Evolutionary conservation across 2,797 vertebrate genomes (phyloP).

Genomic region (Pangasius djambal): DNA sequence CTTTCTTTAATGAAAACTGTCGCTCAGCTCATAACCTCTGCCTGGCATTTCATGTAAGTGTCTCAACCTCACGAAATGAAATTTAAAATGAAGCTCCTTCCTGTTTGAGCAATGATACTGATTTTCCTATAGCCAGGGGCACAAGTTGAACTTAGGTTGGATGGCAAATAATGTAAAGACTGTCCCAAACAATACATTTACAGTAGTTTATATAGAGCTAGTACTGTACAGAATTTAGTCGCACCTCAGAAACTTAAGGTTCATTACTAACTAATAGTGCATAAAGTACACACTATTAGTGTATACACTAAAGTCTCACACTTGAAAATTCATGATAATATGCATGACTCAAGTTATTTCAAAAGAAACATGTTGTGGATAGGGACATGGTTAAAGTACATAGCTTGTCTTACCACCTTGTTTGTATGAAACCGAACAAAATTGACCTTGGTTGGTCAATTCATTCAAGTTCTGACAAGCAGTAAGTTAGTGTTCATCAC

Average conservation of each 20-base stretch:
- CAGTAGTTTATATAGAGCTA: not conserved
- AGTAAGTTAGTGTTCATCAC: not conserved
- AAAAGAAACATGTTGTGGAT: not conserved
- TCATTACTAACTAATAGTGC: not conserved
- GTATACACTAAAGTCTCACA: not conserved
- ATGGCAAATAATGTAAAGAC: not conserved
- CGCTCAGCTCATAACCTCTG: conserved; percentile 1
- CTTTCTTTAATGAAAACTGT: conserved; percentile 17
- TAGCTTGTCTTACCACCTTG: not conserved
- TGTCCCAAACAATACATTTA: not conserved
- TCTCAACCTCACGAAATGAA: not conserved
- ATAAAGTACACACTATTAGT: not conserved
- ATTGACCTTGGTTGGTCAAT: not conserved
- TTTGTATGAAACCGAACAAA: not conserved
- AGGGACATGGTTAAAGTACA: not conserved
- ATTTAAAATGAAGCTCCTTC: conserved; percentile 1
- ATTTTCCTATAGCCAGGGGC: not conserved
- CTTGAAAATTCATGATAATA: not conserved
- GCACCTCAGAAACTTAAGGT: not conserved
- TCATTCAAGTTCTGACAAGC: not conserved
- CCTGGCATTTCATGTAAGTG: not conserved
- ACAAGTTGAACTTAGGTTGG: not conserved
- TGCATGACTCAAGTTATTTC: not conserved
- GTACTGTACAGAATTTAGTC: not conserved
- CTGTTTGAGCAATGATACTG: not conserved